Conservation (phyloP, 2,888 invertebrate genomes). For the Leistus spinibarbis region DNA sequence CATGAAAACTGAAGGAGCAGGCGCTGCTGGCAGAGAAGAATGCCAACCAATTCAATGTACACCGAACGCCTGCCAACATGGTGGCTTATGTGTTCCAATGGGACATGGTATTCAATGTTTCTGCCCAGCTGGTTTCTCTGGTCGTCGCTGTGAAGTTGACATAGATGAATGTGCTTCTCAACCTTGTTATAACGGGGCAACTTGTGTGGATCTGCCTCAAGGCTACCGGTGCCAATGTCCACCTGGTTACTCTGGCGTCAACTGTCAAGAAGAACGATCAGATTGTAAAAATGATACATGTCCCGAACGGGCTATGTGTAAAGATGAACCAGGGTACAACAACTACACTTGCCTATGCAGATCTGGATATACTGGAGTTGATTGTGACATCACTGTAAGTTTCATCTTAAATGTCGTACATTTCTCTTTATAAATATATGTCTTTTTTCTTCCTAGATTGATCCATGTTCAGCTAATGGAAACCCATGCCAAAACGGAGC, state of each 20-base stretch:
- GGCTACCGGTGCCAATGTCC: conserved; percentile 90
- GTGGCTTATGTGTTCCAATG: conserved; percentile 88
- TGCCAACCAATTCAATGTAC: conserved; percentile 88
- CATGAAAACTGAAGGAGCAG: conserved; percentile 82
- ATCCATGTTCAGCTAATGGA: conserved; percentile 87
- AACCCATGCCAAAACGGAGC: conserved; percentile 93
- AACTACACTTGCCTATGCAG: conserved; percentile 93
- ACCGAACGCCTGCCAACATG: conserved; percentile 87
- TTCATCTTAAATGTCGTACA: conserved; percentile 35
- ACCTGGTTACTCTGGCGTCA: conserved; percentile 87
- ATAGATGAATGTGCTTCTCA: conserved; percentile 94
- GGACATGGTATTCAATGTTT: conserved; percentile 87
- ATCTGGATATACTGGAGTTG: conserved; percentile 91
- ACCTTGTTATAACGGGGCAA: conserved; percentile 92
- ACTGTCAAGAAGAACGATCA: conserved; percentile 91
- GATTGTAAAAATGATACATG: conserved; percentile 91
- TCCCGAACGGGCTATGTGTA: conserved; percentile 95
- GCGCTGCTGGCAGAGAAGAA: conserved; percentile 81
- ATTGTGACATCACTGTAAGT: conserved; percentile 85
- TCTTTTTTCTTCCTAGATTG: conserved; percentile 69
- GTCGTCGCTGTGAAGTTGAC: conserved; percentile 90
- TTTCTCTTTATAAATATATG: conserved; percentile 21
- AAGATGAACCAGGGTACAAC: conserved; percentile 88
- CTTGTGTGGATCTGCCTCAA: conserved; percentile 90
- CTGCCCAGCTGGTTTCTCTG: conserved; percentile 94